These are phyloP conservation scores for Adelosebastes latens DNA, from an alignment of 2,797 vertebrate genomes.

Conservation along the genomic window DNA sequence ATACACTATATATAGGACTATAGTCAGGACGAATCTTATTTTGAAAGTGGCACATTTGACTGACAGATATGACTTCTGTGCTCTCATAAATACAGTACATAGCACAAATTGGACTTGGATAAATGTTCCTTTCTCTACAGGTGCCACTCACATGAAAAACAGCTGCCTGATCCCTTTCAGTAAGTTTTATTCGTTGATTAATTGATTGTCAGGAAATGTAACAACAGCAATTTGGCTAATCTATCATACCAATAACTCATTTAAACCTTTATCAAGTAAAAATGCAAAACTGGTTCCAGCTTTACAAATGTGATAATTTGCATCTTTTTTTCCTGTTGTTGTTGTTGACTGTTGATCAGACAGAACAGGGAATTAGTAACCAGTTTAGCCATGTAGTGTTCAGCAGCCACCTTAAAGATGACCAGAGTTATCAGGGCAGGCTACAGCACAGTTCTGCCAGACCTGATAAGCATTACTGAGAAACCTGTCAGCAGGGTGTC, in stretches of 20 bases:
- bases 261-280: not conserved
- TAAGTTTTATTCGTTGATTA: not conserved
- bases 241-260: not conserved
- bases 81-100: not conserved
- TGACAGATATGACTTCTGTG: not conserved
- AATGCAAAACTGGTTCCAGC: not conserved
- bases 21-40: not conserved
- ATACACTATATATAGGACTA: not conserved
- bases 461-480: slow-evolving; percentile 71
- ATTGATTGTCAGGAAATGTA: not conserved
- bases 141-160: not conserved
- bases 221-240: not conserved
- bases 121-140: not conserved
- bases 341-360: not conserved
- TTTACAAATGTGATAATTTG: not conserved
- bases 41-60: not conserved
- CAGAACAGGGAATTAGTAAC: not conserved
- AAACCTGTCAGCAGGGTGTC: slow-evolving; percentile 68
- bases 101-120: not conserved
- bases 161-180: not conserved
- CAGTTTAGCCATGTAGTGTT: not conserved
- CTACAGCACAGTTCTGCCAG: slow-evolving; percentile 67
- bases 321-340: not conserved
- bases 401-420: slow-evolving; percentile 35
- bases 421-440: slow-evolving; percentile 32